A percentile compares a stretch with the other conserved stretches of the same genome.
These are phyloP conservation scores for Dolomedes plantarius DNA, from an alignment of 2,888 invertebrate species.

Conservation along the genomic window DNA sequence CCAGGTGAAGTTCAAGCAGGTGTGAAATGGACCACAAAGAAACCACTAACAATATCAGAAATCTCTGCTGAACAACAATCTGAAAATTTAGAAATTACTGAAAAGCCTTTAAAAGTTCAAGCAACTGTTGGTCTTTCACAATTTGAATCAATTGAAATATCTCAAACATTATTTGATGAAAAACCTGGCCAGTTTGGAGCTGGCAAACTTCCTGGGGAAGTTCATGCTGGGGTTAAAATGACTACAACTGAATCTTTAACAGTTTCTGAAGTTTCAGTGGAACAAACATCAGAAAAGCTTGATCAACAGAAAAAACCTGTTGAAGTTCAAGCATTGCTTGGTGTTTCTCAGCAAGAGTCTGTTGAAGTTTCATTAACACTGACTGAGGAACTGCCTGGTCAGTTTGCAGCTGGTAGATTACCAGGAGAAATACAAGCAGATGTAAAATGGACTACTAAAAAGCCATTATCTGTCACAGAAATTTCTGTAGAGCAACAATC, in stretches of 20 bases:
- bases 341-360: slow-evolving; percentile 33
- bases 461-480: slow-evolving; percentile 58
- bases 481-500: slow-evolving; percentile 43
- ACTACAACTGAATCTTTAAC: slow-evolving; percentile 76
- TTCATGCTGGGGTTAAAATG: slow-evolving; percentile 76
- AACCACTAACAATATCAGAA: slow-evolving; percentile 68
- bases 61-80: slow-evolving; percentile 43
- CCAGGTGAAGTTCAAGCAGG: slow-evolving; percentile 76
- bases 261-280: slow-evolving; percentile 77
- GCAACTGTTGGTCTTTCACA: slow-evolving; percentile 59
- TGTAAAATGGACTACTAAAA: slow-evolving; percentile 57
- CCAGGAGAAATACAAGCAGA: slow-evolving; percentile 68
- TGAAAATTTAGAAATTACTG: slow-evolving; percentile 35
- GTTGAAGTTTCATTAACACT: slow-evolving; percentile 42
- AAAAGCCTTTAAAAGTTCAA: slow-evolving; percentile 66
- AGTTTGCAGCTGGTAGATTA: slow-evolving; percentile 63
- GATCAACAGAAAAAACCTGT: slow-evolving; percentile 48
- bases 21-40: slow-evolving; percentile 65
- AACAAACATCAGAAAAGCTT: slow-evolving; percentile 76
- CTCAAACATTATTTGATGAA: slow-evolving; percentile 59
- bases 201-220: slow-evolving; percentile 78
- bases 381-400: slow-evolving; percentile 61
- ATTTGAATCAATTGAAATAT: slow-evolving; percentile 68
- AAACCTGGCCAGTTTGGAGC: slow-evolving; percentile 67
- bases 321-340: slow-evolving; percentile 24